Conservation (phyloP, 2,888 invertebrate species). For the Nephrotoma flavescens region DNA sequence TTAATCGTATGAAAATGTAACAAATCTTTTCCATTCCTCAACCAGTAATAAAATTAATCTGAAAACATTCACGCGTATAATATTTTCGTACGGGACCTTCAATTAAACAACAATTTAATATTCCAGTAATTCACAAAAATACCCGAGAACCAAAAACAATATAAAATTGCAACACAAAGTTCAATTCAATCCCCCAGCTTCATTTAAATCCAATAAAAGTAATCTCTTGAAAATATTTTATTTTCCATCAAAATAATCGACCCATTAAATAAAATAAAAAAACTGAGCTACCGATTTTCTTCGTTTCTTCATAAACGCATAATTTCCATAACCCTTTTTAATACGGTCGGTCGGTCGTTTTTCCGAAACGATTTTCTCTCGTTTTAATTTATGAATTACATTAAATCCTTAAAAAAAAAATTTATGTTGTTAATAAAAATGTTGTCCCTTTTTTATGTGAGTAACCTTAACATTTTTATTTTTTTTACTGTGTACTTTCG, state of each 20-base stretch:
- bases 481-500: background rate
- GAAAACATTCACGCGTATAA: too few species aligned
- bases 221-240: background rate
- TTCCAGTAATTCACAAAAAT: background rate
- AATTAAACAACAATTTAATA: background rate
- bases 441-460: constrained; percentile 1
- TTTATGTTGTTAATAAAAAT: background rate
- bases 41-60: too few species aligned
- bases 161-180: background rate
- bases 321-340: background rate
- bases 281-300: background rate
- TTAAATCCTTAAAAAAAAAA: background rate
- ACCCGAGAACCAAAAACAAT: background rate
- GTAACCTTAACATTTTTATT: background rate
- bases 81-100: background rate
- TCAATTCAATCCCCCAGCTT: background rate
- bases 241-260: background rate
- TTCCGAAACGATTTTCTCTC: background rate
- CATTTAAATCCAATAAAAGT: background rate
- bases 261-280: background rate
- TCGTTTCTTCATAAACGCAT: background rate
- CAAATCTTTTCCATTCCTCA: too few species aligned
- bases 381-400: constrained; percentile 3
- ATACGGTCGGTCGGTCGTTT: background rate
- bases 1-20: too few species aligned